phyloP scores from a whole-genome alignment of 2,888 invertebrate genomes.

The Hypselothyrea guttata region DNA sequence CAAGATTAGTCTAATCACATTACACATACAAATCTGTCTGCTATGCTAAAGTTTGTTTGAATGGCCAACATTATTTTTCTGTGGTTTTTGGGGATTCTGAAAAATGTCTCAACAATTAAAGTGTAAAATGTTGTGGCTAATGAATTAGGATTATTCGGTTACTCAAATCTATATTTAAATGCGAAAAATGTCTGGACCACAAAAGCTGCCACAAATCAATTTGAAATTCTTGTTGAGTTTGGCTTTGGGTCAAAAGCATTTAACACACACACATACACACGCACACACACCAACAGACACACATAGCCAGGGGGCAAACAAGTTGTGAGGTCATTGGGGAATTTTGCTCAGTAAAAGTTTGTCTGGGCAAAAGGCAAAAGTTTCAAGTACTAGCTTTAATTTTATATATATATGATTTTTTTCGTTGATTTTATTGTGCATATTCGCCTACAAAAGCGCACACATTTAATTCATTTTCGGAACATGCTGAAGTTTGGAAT shows the following conservation, averaged over 20 bases:
- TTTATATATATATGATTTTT: constrained; percentile 21
- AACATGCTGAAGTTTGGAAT: constrained; percentile 7
- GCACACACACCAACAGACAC: constrained; percentile 5
- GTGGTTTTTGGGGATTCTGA: neutral
- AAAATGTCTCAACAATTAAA: constrained; percentile 2
- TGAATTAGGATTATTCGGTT: constrained; percentile 24
- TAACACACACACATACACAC: constrained; percentile 25
- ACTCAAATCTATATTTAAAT: constrained; percentile 46
- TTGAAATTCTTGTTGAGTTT: constrained; percentile 43
- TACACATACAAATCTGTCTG: neutral
- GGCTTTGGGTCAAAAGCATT: constrained; percentile 48
- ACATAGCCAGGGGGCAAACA: constrained; percentile 17
- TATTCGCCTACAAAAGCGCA: constrained; percentile 9
- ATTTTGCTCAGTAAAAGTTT: constrained; percentile 45
- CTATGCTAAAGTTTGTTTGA: too few species aligned
- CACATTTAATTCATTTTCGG: constrained; percentile 45
- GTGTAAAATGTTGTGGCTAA: constrained; percentile 15
- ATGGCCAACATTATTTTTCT: neutral
- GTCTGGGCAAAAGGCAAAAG: constrained; percentile 41
- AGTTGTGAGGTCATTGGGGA: constrained; percentile 54
- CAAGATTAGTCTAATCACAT: too few species aligned
- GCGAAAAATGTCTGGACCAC: constrained; percentile 39
- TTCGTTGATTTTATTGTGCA: constrained; percentile 31
- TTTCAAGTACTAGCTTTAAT: constrained; percentile 54
- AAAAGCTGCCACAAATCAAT: constrained; percentile 53